phyloP scores from a whole-genome alignment of 2,113 vertebrate genomes.

The Lynx canadensis region DNA sequence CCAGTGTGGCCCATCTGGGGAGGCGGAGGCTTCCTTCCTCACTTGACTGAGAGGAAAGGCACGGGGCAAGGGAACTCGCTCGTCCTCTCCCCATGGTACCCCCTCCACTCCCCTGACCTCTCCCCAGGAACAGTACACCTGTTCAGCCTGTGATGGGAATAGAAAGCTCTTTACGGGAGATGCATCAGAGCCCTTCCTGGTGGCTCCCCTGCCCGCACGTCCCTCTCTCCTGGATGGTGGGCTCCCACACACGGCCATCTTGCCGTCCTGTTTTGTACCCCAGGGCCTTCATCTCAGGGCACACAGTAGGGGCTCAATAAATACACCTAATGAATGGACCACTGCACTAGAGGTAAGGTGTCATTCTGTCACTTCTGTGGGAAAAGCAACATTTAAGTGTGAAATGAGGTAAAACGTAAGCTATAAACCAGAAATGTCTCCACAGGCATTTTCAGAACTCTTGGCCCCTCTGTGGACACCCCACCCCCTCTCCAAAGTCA shows the following conservation, averaged over 20 bases:
- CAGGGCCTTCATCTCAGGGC: too few species aligned
- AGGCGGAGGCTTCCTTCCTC: not conserved
- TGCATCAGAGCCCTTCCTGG: not conserved
- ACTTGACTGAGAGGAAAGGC: not conserved
- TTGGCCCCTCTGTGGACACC: not conserved
- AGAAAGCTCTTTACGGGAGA: not conserved
- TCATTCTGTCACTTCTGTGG: not conserved
- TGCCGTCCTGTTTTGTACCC: not conserved
- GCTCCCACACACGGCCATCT: not conserved
- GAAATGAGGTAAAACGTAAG: not conserved
- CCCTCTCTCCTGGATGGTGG: not conserved
- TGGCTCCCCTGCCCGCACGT: accelerated
- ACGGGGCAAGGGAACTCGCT: not conserved
- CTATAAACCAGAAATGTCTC: not conserved
- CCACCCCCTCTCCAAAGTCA: not conserved
- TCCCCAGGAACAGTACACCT: not conserved
- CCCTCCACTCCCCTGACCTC: too few species aligned
- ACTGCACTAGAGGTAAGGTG: not conserved
- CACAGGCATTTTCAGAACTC: not conserved
- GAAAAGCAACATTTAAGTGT: not conserved
- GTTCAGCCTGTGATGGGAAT: not conserved
- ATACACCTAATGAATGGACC: not conserved
- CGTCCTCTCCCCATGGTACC: not conserved
- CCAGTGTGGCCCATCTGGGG: not conserved
- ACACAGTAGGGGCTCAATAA: not conserved